Evolutionary conservation across 2,888 invertebrate genomes (phyloP).

Genomic region (Malthinus seriepunctatus): DNA sequence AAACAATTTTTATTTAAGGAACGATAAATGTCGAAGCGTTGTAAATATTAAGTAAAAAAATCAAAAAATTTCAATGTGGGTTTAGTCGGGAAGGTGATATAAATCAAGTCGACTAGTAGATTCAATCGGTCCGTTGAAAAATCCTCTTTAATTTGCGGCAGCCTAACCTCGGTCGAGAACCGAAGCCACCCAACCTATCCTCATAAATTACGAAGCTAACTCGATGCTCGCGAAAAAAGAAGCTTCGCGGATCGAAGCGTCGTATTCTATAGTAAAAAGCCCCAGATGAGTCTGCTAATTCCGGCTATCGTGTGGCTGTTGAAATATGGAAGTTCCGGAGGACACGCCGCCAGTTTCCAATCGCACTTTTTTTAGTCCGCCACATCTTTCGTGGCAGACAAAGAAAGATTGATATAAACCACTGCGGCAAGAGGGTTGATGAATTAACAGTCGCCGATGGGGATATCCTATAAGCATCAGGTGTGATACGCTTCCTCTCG

Average conservation of each 20-base stretch:
- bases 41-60: not conserved
- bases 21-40: too few species aligned
- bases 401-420: constrained; percentile 21
- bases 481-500: constrained; percentile 30
- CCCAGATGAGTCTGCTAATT: constrained; percentile 27
- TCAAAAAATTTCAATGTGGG: constrained; percentile 10
- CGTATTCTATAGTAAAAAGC: constrained; percentile 25
- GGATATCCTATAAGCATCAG: constrained; percentile 30
- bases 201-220: constrained; percentile 47
- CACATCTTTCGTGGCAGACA: constrained; percentile 9
- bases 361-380: constrained; percentile 15
- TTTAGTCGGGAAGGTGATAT: constrained; percentile 33
- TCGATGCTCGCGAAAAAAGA: constrained; percentile 34
- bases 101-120: constrained; percentile 51
- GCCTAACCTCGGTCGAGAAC: constrained; percentile 49
- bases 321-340: constrained; percentile 25
- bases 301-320: constrained; percentile 24
- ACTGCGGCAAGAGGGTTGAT: constrained; percentile 22
- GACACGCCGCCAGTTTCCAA: constrained; percentile 17
- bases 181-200: constrained; percentile 43
- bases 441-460: constrained; percentile 30
- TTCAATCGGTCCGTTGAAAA: constrained; percentile 53
- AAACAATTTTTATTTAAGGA: too few species aligned
- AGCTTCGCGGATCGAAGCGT: constrained; percentile 32
- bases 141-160: constrained; percentile 53